These are phyloP conservation scores for Troides oblongomaculatus DNA, from an alignment of 2,888 invertebrate species.

Conservation along the genomic window DNA sequence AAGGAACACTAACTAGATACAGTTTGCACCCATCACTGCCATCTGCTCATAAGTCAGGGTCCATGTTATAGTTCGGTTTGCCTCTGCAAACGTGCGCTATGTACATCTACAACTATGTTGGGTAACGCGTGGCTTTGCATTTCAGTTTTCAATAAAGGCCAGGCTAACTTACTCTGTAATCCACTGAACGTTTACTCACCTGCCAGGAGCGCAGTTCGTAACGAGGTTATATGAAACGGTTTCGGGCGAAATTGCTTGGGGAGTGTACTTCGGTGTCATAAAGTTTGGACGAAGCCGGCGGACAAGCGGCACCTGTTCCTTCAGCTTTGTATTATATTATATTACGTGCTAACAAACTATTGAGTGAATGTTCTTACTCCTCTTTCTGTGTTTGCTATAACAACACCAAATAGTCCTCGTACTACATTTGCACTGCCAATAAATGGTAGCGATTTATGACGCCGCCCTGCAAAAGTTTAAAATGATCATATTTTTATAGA, in stretches of 20 bases:
- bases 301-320: conserved; percentile 54
- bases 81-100: conserved; percentile 14
- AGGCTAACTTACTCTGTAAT: conserved; percentile 61
- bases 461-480: no score
- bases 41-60: conserved; percentile 14
- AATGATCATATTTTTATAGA: no score
- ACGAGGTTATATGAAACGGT: conserved; percentile 72
- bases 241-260: conserved; percentile 67
- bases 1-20: neutral
- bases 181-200: conserved; percentile 67
- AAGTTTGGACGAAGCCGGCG: conserved; percentile 66
- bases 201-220: conserved; percentile 59
- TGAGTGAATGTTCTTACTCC: conserved; percentile 35
- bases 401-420: neutral
- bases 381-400: neutral
- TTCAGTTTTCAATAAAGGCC: conserved; percentile 67
- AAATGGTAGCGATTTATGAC: no score
- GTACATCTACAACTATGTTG: conserved; percentile 11
- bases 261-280: conserved; percentile 71
- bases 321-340: conserved; percentile 59
- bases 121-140: conserved; percentile 36
- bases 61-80: conserved; percentile 17
- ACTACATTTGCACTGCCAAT: neutral
- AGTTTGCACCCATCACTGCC: conserved; percentile 1
- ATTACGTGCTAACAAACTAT: conserved; percentile 54